These are phyloP conservation scores for Rhopilema esculentum DNA, from an alignment of 30 jellyfish, hydroid and myxozoan species.

Conservation along the genomic window DNA sequence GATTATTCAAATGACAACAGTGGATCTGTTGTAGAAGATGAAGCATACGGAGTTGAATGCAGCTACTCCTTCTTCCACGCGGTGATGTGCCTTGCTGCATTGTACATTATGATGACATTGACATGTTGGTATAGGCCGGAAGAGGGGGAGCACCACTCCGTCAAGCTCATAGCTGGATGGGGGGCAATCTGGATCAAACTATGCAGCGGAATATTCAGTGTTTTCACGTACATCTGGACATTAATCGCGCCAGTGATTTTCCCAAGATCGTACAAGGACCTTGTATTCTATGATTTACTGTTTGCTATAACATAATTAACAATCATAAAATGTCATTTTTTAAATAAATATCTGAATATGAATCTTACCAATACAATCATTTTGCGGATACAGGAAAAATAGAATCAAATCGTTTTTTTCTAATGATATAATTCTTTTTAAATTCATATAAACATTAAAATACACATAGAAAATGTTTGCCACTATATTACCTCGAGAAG, in stretches of 20 bases:
- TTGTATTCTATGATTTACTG: slow-evolving; percentile 86
- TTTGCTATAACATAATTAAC: no score
- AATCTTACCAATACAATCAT: no score
- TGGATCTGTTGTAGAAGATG: slow-evolving; percentile 80
- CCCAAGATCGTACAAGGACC: slow-evolving; percentile 82
- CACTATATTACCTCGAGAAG: no score
- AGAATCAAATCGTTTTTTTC: no score
- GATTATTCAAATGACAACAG: background rate
- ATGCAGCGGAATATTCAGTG: slow-evolving; percentile 95
- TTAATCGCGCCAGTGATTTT: slow-evolving; percentile 95
- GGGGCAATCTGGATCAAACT: slow-evolving; percentile 98
- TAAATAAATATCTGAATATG: no score
- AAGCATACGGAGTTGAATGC: slow-evolving; percentile 81
- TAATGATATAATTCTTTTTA: no score
- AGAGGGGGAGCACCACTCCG: slow-evolving; percentile 90
- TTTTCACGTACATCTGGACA: slow-evolving; percentile 91
- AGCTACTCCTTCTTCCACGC: slow-evolving; percentile 90
- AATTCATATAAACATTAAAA: no score
- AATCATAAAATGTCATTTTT: background rate
- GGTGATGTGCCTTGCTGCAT: slow-evolving; percentile 62
- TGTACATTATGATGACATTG: slow-evolving; percentile 91
- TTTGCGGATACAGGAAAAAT: no score
- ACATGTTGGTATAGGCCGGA: slow-evolving; percentile 98
- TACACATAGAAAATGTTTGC: no score
- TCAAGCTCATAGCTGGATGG: slow-evolving; percentile 93